Evolutionary conservation across 2,888 invertebrate genomes (phyloP).

Genomic region (Exocentrus adspersus): DNA sequence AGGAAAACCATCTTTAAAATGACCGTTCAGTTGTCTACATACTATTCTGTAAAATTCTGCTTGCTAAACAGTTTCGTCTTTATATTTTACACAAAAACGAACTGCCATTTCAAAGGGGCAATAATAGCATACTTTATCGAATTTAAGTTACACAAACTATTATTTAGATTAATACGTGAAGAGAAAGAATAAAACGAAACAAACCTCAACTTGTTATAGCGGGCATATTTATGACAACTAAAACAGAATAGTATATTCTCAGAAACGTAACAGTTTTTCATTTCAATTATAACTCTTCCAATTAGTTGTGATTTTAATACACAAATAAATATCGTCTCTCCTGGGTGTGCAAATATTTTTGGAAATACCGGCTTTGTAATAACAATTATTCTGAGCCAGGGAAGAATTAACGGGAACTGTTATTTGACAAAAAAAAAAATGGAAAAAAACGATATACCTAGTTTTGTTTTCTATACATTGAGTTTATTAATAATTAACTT

Average conservation of each 20-base stretch:
- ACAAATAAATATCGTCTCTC: no score
- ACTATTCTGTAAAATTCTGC: conserved; percentile 24
- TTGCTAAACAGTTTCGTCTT: conserved; percentile 23
- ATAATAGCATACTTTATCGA: background rate
- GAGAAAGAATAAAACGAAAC: conserved; percentile 22
- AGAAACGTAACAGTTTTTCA: background rate
- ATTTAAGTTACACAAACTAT: conserved; percentile 13
- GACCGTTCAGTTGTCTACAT: conserved; percentile 26
- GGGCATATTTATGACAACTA: no score
- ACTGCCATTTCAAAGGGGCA: conserved; percentile 16
- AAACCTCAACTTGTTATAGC: background rate
- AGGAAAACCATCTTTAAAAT: conserved; percentile 34
- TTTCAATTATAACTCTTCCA: background rate
- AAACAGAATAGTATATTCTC: no score
- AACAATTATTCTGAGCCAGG: no score
- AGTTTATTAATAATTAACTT: no score
- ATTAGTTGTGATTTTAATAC: no score
- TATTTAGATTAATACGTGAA: conserved; percentile 27
- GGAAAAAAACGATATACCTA: no score
- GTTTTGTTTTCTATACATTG: no score
- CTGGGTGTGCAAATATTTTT: no score
- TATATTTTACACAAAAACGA: conserved; percentile 10
- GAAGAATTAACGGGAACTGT: no score
- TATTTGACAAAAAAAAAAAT: no score
- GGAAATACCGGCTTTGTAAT: no score